Evolutionary conservation across 1,140 invertebrate genomes (phyloP).

Genomic region (Panonychus citri): DNA sequence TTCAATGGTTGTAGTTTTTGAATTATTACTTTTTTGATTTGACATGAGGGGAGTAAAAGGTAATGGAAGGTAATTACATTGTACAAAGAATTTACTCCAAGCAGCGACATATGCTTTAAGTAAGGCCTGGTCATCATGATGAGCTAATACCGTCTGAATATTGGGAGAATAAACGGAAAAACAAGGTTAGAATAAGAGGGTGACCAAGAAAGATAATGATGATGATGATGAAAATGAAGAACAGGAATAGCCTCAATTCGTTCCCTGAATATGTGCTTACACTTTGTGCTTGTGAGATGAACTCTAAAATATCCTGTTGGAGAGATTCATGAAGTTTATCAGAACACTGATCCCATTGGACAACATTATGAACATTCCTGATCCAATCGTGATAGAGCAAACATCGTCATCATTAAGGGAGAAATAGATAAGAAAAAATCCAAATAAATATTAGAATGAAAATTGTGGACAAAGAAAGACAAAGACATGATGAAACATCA

Average conservation of each 20-base stretch:
- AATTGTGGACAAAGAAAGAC: too few relatives aligned
- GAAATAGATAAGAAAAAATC: too few relatives aligned
- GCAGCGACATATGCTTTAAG: conserved; percentile 86
- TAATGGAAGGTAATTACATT: conserved; percentile 84
- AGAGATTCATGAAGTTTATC: conserved; percentile 62
- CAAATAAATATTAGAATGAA: too few relatives aligned
- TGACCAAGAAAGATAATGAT: not conserved
- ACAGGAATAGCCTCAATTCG: not conserved
- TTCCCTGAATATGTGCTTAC: not conserved
- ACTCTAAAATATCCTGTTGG: conserved; percentile 76
- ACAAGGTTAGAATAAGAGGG: not conserved
- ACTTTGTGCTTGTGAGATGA: conserved; percentile 34
- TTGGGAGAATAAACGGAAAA: not conserved
- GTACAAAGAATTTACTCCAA: conserved; percentile 93
- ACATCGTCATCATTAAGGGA: not conserved
- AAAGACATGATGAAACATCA: not conserved
- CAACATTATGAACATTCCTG: conserved; percentile 63
- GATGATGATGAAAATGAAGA: not conserved
- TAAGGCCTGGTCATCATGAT: conserved; percentile 77
- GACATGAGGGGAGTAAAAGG: conserved; percentile 79
- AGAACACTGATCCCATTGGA: conserved; percentile 74
- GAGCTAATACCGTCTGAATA: conserved; percentile 48
- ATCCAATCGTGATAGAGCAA: too few relatives aligned
- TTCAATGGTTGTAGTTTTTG: conserved; percentile 42
- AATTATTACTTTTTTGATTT: conserved; percentile 29